Percentiles rank a stretch among this genome's conserved stretches.
Evolutionary conservation across 2,113 vertebrate genomes (phyloP).

Genomic region (Oceanites oceanicus): DNA sequence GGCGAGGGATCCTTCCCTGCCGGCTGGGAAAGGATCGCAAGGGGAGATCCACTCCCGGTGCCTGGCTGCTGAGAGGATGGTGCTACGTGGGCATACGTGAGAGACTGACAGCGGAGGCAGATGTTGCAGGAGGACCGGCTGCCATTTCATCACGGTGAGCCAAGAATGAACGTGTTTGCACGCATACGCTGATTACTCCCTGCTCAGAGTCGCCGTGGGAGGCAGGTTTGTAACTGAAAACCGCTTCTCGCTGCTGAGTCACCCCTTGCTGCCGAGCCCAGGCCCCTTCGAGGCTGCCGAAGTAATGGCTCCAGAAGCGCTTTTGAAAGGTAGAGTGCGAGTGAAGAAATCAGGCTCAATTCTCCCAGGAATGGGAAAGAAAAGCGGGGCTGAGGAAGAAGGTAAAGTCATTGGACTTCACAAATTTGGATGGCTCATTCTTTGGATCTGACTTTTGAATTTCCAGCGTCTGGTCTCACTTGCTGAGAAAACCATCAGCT

Average conservation of each 20-base stretch:
- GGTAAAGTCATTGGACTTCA: neutral
- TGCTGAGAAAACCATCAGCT: neutral
- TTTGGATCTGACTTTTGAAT: neutral
- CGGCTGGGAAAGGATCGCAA: neutral
- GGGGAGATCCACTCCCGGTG: neutral
- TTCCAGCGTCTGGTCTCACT: neutral
- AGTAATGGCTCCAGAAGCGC: neutral
- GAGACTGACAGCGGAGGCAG: neutral
- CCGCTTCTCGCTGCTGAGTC: neutral
- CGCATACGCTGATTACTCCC: neutral
- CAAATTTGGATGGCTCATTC: neutral
- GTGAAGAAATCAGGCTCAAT: neutral
- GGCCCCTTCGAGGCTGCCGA: neutral
- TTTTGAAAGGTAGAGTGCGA: neutral
- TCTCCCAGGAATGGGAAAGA: neutral
- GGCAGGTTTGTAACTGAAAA: neutral
- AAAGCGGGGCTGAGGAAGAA: neutral
- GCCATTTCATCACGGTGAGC: neutral
- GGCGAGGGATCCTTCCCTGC: neutral
- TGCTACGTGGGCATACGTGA: neutral
- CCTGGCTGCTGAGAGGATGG: neutral
- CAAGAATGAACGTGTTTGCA: neutral
- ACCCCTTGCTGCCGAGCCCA: neutral
- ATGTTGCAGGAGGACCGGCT: neutral
- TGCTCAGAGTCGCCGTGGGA: neutral